Conservation (phyloP, 2,888 invertebrate genomes). For the Dendrolimus houi region DNA sequence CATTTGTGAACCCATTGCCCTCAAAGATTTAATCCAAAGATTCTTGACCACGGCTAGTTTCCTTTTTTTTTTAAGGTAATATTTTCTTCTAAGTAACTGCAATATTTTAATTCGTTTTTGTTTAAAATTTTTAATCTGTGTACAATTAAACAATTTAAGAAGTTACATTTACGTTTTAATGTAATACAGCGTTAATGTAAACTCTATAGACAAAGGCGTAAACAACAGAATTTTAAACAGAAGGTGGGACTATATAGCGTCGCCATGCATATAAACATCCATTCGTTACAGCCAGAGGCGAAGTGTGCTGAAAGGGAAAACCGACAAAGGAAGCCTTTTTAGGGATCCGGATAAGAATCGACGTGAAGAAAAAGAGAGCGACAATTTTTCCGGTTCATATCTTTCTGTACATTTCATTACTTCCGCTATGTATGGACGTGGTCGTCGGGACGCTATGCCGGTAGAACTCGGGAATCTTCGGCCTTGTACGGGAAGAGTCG, state of each 20-base stretch:
- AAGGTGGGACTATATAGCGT: constrained; percentile 25
- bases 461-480: constrained; percentile 34
- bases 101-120: neutral
- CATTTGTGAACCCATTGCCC: too few species aligned
- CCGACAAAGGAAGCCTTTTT: constrained; percentile 53
- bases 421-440: constrained; percentile 66
- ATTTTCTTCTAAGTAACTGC: too few species aligned
- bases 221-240: constrained; percentile 22
- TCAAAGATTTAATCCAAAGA: too few species aligned
- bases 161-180: neutral
- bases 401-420: constrained; percentile 73
- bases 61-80: too few species aligned
- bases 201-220: constrained; percentile 14
- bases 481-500: constrained; percentile 38
- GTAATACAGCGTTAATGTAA: constrained; percentile 13
- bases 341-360: constrained; percentile 50
- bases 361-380: constrained; percentile 66
- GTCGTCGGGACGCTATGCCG: constrained; percentile 20
- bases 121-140: neutral
- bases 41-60: too few species aligned
- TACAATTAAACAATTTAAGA: neutral
- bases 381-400: constrained; percentile 75
- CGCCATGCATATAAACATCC: constrained; percentile 34
- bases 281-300: constrained; percentile 38
- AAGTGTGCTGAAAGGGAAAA: constrained; percentile 51